A percentile compares a stretch with the other conserved stretches of the same genome.
Conservation (phyloP, 2,888 invertebrate genomes). For the Rhogogaster chlorosoma region DNA sequence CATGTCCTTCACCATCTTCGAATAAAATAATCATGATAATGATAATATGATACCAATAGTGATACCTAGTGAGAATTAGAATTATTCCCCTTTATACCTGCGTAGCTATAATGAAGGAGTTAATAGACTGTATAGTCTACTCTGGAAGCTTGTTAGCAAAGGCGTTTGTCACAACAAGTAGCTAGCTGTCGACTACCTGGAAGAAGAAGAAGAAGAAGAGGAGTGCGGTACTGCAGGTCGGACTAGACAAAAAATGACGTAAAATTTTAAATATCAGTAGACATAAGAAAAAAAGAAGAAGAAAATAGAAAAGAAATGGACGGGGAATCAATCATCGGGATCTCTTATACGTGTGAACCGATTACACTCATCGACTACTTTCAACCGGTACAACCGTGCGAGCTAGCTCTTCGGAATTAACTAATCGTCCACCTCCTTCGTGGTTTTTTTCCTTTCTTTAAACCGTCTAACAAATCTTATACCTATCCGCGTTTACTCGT, state of each 20-base stretch:
- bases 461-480: background rate
- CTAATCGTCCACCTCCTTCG: slow-evolving; percentile 27
- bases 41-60: too few relatives aligned
- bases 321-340: slow-evolving; percentile 38
- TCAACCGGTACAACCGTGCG: slow-evolving; percentile 13
- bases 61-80: background rate
- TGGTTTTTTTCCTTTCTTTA: background rate
- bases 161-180: slow-evolving; percentile 5
- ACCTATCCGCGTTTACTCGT: slow-evolving; percentile 14
- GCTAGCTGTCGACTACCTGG: slow-evolving; percentile 2
- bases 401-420: slow-evolving; percentile 9
- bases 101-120: background rate
- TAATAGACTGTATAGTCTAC: background rate
- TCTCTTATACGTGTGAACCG: slow-evolving; percentile 46
- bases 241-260: background rate
- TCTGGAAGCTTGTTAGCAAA: background rate
- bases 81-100: background rate
- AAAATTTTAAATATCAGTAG: slow-evolving; percentile 26
- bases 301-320: background rate
- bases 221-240: background rate
- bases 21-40: background rate
- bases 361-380: slow-evolving; percentile 16
- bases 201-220: background rate
- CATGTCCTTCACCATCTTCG: background rate
- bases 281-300: background rate